A percentile compares a stretch with the other conserved stretches of the same genome.
Conservation (phyloP, 2,113 vertebrate genomes). For the Macaca nemestrina region DNA sequence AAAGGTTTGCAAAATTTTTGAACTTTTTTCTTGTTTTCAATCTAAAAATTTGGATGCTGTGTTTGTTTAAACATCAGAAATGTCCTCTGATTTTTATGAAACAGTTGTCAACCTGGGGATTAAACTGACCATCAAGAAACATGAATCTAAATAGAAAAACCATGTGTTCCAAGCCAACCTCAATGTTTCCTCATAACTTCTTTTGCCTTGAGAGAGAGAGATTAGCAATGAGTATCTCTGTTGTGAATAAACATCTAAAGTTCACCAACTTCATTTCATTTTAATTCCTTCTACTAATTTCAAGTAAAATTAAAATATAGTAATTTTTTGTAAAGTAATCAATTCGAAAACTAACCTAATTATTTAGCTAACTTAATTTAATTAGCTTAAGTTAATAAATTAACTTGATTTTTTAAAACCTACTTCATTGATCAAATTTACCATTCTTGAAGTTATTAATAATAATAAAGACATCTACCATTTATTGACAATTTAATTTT, state of each 20-base stretch:
- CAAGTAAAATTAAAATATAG: slow-evolving; percentile 15
- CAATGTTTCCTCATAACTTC: background rate
- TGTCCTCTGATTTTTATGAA: slow-evolving; percentile 14
- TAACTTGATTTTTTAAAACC: slow-evolving; percentile 20
- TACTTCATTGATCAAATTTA: background rate
- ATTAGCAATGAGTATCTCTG: background rate
- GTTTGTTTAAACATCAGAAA: slow-evolving; percentile 45
- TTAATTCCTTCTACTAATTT: slow-evolving; percentile 32
- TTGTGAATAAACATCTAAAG: background rate
- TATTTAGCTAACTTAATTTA: no score
- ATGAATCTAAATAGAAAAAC: background rate
- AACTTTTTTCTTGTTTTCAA: slow-evolving; percentile 34
- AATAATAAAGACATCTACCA: background rate
- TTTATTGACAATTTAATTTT: background rate
- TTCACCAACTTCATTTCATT: slow-evolving; percentile 2
- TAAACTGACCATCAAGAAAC: slow-evolving; percentile 9
- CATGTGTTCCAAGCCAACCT: background rate
- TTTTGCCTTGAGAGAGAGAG: background rate
- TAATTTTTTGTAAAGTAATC: background rate
- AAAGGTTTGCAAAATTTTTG: background rate
- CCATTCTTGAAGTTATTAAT: background rate
- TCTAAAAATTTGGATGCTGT: background rate
- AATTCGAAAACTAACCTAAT: background rate
- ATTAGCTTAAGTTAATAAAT: background rate
- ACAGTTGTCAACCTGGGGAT: background rate